These are phyloP conservation scores for Tromatobia lineatoria DNA, from an alignment of 2,888 invertebrate species.

Conservation along the genomic window DNA sequence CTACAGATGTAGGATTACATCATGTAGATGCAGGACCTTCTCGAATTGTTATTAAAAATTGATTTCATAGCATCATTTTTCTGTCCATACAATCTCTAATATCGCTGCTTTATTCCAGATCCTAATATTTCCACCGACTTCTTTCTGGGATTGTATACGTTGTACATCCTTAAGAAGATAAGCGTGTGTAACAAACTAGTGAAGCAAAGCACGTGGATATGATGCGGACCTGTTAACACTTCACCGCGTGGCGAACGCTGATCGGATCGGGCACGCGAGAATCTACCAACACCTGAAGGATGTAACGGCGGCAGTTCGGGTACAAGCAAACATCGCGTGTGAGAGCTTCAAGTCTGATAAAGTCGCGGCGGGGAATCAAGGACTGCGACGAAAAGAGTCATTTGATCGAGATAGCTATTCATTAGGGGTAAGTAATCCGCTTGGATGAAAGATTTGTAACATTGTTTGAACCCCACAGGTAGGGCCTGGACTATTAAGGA, in stretches of 20 bases:
- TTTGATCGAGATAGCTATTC: constrained; percentile 44
- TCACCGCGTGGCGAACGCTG: constrained; percentile 39
- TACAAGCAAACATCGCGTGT: constrained; percentile 44
- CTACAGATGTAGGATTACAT: too few species aligned
- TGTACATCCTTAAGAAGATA: not conserved
- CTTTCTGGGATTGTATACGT: not conserved
- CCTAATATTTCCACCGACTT: not conserved
- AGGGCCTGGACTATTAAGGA: not conserved
- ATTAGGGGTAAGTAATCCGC: constrained; percentile 53
- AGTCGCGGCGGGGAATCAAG: constrained; percentile 30
- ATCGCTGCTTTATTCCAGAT: too few species aligned
- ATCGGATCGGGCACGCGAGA: constrained; percentile 56
- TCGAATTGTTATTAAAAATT: too few species aligned
- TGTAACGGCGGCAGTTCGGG: not conserved
- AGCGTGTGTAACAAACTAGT: not conserved
- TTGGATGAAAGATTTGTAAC: constrained; percentile 16
- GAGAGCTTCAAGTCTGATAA: constrained; percentile 13
- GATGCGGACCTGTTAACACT: constrained; percentile 46
- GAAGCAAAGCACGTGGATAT: constrained; percentile 32
- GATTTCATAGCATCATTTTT: too few species aligned
- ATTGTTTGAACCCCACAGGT: not conserved
- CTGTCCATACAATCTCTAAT: too few species aligned
- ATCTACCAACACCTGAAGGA: constrained; percentile 17
- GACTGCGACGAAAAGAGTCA: constrained; percentile 25
- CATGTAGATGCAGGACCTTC: too few species aligned